phyloP scores from a whole-genome alignment of 2,113 vertebrate genomes.

The Oryzias melastigma region DNA sequence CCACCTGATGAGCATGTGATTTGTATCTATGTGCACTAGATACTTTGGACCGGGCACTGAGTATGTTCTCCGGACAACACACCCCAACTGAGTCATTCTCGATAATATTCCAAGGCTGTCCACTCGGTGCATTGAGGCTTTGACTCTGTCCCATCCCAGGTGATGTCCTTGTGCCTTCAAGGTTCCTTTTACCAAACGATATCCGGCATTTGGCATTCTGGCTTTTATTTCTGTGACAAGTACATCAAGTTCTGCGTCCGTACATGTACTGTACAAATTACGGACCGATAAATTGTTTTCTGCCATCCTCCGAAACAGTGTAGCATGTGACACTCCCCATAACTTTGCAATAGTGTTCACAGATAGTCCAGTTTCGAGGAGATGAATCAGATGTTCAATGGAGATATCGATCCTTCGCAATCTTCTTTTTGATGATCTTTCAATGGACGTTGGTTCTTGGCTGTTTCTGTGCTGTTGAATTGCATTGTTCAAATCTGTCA shows the following conservation, averaged over 20 bases:
- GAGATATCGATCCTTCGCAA: background rate
- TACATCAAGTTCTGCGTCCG: background rate
- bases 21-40: background rate
- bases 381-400: background rate
- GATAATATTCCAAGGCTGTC: background rate
- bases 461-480: background rate
- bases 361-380: background rate
- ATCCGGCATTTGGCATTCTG: slow-evolving; percentile 1
- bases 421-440: background rate
- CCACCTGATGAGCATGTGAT: slow-evolving; percentile 10
- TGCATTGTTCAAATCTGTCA: slow-evolving; percentile 2
- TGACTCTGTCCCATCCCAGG: background rate
- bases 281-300: background rate
- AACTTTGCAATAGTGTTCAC: background rate
- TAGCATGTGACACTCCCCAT: background rate
- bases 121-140: background rate
- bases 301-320: background rate
- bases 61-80: slow-evolving; percentile 1
- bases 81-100: slow-evolving; percentile 1
- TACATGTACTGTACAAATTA: background rate
- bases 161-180: slow-evolving; percentile 1
- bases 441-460: background rate
- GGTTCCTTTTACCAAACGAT: background rate
- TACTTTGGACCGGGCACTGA: background rate
- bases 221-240: background rate